These are phyloP conservation scores for Campoletis sonorensis DNA, from an alignment of 1,140 invertebrate genomes.

Conservation along the genomic window DNA sequence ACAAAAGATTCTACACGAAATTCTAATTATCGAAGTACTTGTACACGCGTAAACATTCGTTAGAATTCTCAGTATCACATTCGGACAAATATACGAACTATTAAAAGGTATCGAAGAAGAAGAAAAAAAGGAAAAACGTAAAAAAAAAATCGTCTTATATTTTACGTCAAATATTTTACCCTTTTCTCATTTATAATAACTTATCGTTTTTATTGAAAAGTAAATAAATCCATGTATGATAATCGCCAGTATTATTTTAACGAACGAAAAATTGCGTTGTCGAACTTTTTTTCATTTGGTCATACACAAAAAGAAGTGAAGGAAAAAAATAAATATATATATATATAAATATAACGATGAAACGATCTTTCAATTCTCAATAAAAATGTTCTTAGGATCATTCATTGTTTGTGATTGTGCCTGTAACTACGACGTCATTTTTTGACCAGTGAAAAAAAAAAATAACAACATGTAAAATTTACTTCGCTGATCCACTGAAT, in stretches of 20 bases:
- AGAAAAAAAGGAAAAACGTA: background rate
- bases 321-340: conserved; percentile 24
- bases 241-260: conserved; percentile 66
- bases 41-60: background rate
- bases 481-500: background rate
- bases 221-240: conserved; percentile 56
- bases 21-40: background rate
- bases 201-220: conserved; percentile 46
- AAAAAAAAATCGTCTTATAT: background rate
- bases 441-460: background rate
- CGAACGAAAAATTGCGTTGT: conserved; percentile 56
- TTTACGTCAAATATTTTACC: conserved; percentile 49
- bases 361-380: conserved; percentile 63
- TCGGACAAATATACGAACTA: background rate
- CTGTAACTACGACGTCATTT: conserved; percentile 8
- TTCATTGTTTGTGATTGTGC: conserved; percentile 43
- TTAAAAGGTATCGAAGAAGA: background rate
- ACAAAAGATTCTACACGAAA: background rate
- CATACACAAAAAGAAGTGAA: conserved; percentile 55
- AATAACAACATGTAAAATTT: background rate
- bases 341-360: conserved; percentile 29
- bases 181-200: conserved; percentile 48
- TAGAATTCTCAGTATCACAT: background rate
- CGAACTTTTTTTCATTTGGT: conserved; percentile 53
- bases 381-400: conserved; percentile 64